Evolutionary conservation across 2,797 vertebrate species (phyloP), one percentile per base, ranked within the genome.

Genomic region (Tarsius wallacei): DNA sequence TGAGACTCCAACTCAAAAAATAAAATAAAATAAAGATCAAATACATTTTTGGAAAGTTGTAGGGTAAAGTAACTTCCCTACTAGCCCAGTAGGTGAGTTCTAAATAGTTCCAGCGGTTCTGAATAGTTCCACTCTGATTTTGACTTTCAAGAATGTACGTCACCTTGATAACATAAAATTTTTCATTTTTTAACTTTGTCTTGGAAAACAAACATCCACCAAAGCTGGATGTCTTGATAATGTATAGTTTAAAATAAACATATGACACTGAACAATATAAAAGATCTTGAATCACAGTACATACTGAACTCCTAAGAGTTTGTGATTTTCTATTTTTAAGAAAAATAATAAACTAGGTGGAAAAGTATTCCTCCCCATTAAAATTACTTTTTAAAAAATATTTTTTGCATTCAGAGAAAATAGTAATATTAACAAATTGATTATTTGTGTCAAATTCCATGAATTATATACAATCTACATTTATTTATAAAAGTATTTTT

Each of bases 41-140:
- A 85, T 51, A 19, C 19, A 78, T 85, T 95, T 95, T 88, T 66
- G 57, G 81, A 70, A 95, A 92, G 93, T 16, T 94, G 59, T 28
- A 90, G 78, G 16, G 66, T 80, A 49, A 86, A 96, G 59, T 31
- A 57, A 78, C 1, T 14, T 47, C 47, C 10, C 49, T 51, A 85
- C 81, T 59, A 22, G 36, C 57, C 31, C 17, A 63, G 61, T n/a
- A 90, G 51, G 61, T 55, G 64, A 87, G 16, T 68, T 78, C 55
- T 61, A 90, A 91, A 83, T 73, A 87, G 57, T 63, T 70, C 42
- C 36, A 82, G 8, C 64, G 93, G 36, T 78, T 42, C 42, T 42
- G 28, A 96, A 96, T 94, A 64, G 42, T 42, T 42, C 47, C 61
- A 84, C 33, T 77, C 63, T 36, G 31, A 73, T 59, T 91, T 71